Conservation (phyloP, 2,797 vertebrate genomes). For the Xyrichtys novacula region DNA sequence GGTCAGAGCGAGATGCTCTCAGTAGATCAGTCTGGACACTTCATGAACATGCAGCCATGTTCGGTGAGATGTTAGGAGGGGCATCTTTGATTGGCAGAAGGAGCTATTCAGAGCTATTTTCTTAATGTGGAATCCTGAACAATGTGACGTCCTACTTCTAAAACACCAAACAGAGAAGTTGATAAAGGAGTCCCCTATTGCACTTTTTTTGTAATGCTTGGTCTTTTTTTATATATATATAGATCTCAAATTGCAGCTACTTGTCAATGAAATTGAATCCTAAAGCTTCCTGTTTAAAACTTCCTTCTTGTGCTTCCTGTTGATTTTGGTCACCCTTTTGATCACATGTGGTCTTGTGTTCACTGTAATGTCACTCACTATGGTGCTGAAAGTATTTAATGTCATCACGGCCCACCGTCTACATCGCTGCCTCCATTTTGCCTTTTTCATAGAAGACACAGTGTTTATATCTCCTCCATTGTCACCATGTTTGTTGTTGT, state of each 20-base stretch:
- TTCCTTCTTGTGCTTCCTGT: no score
- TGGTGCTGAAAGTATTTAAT: no score
- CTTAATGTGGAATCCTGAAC: conserved; percentile 3
- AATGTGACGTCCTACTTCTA: conserved; percentile 4
- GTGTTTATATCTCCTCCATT: no score
- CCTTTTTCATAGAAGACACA: no score
- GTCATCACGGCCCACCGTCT: no score
- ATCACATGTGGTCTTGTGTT: no score
- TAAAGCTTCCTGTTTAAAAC: not conserved
- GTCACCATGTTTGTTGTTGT: no score
- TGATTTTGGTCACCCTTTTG: no score
- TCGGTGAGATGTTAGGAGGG: conserved; percentile 8
- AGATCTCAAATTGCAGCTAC: conserved; percentile 5
- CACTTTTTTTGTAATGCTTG: conserved; percentile 16
- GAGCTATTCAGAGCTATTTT: not conserved
- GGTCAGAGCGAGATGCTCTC: conserved; percentile 33
- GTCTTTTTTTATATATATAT: not conserved
- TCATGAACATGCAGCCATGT: conserved; percentile 4
- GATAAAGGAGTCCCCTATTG: not conserved
- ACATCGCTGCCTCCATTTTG: no score
- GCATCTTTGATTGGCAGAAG: not conserved
- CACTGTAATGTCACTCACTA: no score
- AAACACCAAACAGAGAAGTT: conserved; percentile 1
- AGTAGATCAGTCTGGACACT: not conserved
- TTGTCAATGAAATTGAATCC: not conserved